phyloP scores from a whole-genome alignment of 2,113 vertebrate species.

The Leucopternis melanops region DNA sequence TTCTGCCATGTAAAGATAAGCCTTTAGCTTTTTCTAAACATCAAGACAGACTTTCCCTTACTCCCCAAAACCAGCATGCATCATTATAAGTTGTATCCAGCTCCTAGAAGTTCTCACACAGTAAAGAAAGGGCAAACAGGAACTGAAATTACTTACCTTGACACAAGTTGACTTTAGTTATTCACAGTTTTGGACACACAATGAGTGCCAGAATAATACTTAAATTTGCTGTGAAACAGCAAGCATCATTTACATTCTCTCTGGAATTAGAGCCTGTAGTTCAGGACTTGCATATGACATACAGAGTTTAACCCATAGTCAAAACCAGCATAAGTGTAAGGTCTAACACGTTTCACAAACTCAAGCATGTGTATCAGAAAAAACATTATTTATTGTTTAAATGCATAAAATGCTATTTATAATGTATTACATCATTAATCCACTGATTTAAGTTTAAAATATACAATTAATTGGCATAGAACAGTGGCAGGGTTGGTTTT shows the following conservation, averaged over 20 bases:
- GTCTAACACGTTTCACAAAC: background rate
- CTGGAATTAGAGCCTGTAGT: background rate
- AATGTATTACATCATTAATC: slow-evolving; percentile 31
- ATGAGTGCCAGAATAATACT: background rate
- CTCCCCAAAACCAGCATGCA: background rate
- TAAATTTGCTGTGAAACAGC: background rate
- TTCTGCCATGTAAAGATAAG: background rate
- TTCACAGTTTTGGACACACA: background rate
- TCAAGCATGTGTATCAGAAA: background rate
- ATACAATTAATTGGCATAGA: slow-evolving; percentile 14
- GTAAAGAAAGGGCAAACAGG: background rate
- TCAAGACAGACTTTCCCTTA: background rate
- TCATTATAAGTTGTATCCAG: background rate
- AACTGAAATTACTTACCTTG: background rate
- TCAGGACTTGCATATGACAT: background rate
- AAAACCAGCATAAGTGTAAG: background rate
- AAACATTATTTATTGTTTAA: slow-evolving; percentile 53
- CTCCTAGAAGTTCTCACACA: background rate
- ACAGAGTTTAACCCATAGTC: background rate
- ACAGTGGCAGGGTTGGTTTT: background rate
- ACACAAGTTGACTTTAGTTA: background rate
- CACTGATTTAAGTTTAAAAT: slow-evolving; percentile 44
- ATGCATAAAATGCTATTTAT: slow-evolving; percentile 57
- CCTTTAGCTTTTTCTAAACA: background rate
- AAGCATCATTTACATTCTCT: background rate